Percentiles rank a stretch among this genome's conserved stretches.
Evolutionary conservation across 2,797 vertebrate species (phyloP).

Genomic region (Danio aesculapii): DNA sequence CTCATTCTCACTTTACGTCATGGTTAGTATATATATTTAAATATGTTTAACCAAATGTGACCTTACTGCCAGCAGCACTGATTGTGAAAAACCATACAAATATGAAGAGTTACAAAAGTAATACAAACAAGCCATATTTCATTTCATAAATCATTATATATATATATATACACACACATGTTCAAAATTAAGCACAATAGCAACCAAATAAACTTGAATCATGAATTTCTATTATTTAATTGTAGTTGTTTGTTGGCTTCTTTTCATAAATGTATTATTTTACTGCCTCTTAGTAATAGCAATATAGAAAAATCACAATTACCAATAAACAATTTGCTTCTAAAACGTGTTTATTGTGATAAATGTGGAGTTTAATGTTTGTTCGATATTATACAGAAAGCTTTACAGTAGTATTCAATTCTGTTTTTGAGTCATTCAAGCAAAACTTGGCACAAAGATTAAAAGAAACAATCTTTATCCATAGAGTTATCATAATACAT

Average conservation of each 20-base stretch:
- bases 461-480: background rate
- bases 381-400: background rate
- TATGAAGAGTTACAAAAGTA: background rate
- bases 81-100: constrained; percentile 22
- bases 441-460: background rate
- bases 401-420: background rate
- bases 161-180: too few species aligned
- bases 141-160: too few species aligned
- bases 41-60: constrained; percentile 6
- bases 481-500: background rate
- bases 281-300: too few species aligned
- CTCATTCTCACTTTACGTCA: background rate
- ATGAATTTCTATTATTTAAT: too few species aligned
- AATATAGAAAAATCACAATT: background rate
- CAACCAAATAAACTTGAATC: too few species aligned
- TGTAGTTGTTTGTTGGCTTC: too few species aligned
- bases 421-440: background rate
- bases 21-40: constrained; percentile 9
- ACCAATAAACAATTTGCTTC: background rate
- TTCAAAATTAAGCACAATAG: too few species aligned
- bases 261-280: too few species aligned
- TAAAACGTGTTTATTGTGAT: background rate
- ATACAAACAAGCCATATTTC: background rate
- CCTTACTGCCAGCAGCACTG: background rate
- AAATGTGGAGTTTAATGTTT: background rate